Evolutionary conservation across 2,888 invertebrate species (phyloP).

Genomic region (Hyppa rectilinea): DNA sequence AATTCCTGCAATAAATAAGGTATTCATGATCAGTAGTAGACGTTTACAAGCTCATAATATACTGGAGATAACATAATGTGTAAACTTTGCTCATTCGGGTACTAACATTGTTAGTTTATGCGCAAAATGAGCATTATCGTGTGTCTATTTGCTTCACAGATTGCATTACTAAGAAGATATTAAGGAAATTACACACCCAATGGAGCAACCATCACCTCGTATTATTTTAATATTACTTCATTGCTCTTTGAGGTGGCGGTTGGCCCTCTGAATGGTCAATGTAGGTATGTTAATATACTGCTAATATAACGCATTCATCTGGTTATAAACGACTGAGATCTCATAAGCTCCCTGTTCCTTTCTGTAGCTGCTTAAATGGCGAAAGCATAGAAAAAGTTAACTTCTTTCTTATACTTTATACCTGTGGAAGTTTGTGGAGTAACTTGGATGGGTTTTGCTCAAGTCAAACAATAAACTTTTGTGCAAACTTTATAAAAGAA

Average conservation of each 20-base stretch:
- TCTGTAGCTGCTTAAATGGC: background rate
- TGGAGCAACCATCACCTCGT: too few species aligned
- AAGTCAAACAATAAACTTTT: background rate
- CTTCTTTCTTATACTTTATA: too few species aligned
- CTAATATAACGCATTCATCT: conserved; percentile 24
- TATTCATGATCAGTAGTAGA: background rate
- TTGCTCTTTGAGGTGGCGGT: too few species aligned
- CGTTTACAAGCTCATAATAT: conserved; percentile 29
- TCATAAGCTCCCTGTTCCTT: conserved; percentile 13
- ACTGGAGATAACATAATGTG: conserved; percentile 12
- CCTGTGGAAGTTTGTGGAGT: background rate
- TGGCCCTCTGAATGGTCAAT: too few species aligned
- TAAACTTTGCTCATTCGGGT: conserved; percentile 1
- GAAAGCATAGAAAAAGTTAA: too few species aligned
- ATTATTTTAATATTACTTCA: too few species aligned
- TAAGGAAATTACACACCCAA: conserved; percentile 31
- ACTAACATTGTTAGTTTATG: background rate
- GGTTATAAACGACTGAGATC: conserved; percentile 20
- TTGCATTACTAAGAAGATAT: background rate
- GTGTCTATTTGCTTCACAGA: conserved; percentile 3
- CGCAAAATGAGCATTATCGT: conserved; percentile 1
- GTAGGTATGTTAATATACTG: conserved; percentile 32
- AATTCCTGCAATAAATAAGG: background rate
- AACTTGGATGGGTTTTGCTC: background rate
- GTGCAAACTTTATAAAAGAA: background rate